Conservation (phyloP, 2,888 invertebrate genomes). For the Phalera bucephala region DNA sequence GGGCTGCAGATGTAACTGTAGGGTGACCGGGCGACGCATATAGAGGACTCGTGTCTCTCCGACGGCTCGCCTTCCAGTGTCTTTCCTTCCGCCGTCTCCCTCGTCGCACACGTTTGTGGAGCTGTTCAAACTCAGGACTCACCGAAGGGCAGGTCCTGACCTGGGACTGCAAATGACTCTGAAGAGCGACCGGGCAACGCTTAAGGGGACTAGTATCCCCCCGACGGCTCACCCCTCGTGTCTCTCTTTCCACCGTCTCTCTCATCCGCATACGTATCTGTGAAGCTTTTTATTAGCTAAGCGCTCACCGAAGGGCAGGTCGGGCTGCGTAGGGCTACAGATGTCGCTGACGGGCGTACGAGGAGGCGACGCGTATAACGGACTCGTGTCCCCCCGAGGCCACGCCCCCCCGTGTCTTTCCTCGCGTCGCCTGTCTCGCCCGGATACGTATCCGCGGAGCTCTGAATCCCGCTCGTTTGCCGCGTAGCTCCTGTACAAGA, state of each 20-base stretch:
- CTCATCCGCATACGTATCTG: conserved; percentile 55
- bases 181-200: conserved; percentile 91
- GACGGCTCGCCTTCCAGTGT: no score
- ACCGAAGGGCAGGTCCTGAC: no score
- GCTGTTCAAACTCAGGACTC: no score
- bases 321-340: conserved; percentile 73
- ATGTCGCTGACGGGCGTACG: conserved; percentile 88
- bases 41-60: conserved; percentile 83
- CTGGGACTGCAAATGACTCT: no score
- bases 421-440: conserved; percentile 81
- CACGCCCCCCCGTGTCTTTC: conserved; percentile 75
- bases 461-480: conserved; percentile 69
- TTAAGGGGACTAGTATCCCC: conserved; percentile 86
- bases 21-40: conserved; percentile 92
- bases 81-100: conserved; percentile 72
- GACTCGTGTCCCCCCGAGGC: conserved; percentile 73
- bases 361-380: conserved; percentile 92
- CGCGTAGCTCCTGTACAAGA: conserved; percentile 55
- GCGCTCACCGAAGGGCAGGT: conserved; percentile 43
- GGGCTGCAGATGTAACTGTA: conserved; percentile 84
- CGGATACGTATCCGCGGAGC: conserved; percentile 55
- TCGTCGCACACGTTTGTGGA: no score
- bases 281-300: no score
- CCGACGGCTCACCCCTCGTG: conserved; percentile 49
- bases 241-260: conserved; percentile 85